These are phyloP conservation scores for Crypturellus tataupa DNA, from an alignment of 2,797 vertebrate species.

Conservation along the genomic window DNA sequence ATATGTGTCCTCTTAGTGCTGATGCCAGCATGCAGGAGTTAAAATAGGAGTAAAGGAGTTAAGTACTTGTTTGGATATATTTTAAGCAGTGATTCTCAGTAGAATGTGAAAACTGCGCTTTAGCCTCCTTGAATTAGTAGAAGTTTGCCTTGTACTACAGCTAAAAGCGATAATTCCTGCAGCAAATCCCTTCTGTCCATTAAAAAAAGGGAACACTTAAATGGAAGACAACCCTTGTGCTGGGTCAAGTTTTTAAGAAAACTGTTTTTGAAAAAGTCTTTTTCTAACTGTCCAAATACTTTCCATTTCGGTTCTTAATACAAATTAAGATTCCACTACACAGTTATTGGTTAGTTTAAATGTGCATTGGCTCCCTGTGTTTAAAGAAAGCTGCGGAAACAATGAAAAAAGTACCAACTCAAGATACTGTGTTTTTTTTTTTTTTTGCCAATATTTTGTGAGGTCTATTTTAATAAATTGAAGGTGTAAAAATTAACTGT, in stretches of 20 bases:
- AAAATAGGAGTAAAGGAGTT: not conserved
- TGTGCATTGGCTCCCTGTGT: not conserved
- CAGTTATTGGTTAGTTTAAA: not conserved
- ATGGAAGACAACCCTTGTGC: constrained; percentile 64
- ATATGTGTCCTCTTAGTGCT: not conserved
- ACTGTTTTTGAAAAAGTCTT: constrained; percentile 75
- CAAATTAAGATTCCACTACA: not conserved
- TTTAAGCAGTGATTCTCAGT: too few species aligned
- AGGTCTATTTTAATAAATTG: not conserved
- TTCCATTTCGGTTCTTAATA: not conserved
- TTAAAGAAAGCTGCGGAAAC: not conserved
- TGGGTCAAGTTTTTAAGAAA: constrained; percentile 80
- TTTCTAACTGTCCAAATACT: not conserved
- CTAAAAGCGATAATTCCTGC: constrained; percentile 20
- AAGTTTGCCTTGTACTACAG: not conserved
- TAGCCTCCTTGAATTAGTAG: not conserved
- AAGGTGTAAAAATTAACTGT: not conserved
- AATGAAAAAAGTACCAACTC: not conserved
- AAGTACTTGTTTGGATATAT: not conserved
- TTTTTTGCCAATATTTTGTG: not conserved
- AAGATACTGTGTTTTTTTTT: not conserved
- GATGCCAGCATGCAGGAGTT: too few species aligned
- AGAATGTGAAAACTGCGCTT: not conserved
- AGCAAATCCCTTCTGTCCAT: constrained; percentile 80
- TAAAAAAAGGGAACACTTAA: not conserved